Evolutionary conservation across 2,113 vertebrate species (phyloP).

Genomic region (Chelonoidis abingdonii): DNA sequence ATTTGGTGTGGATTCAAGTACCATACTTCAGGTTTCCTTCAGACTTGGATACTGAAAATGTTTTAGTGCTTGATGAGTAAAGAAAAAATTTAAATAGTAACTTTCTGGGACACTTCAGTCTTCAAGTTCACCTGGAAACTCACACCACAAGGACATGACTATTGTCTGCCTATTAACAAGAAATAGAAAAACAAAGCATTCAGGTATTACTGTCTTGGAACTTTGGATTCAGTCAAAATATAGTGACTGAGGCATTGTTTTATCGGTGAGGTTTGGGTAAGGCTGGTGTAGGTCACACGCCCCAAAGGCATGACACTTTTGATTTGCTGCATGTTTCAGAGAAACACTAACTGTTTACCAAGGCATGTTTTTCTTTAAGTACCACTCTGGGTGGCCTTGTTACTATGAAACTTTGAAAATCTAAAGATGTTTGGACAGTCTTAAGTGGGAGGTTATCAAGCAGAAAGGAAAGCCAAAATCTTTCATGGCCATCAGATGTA

Average conservation of each 20-base stretch:
- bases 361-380: not conserved
- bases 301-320: not conserved
- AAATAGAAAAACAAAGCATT: not conserved
- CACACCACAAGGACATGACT: not conserved
- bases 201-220: not conserved
- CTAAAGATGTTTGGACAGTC: not conserved
- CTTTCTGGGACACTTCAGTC: not conserved
- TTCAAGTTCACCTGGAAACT: not conserved
- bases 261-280: not conserved
- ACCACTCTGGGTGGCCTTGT: not conserved
- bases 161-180: not conserved
- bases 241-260: not conserved
- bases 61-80: not conserved
- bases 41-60: not conserved
- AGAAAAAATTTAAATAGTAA: not conserved
- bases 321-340: not conserved
- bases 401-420: not conserved
- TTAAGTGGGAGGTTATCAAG: not conserved
- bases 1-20: not conserved
- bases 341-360: conserved; percentile 17
- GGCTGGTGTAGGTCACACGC: not conserved
- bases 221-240: not conserved
- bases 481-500: not conserved
- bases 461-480: not conserved
- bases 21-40: not conserved